Percentiles rank a stretch among this genome's conserved stretches.
phyloP scores from a whole-genome alignment of 2,888 invertebrate genomes.

The Crossocerus cetratus region DNA sequence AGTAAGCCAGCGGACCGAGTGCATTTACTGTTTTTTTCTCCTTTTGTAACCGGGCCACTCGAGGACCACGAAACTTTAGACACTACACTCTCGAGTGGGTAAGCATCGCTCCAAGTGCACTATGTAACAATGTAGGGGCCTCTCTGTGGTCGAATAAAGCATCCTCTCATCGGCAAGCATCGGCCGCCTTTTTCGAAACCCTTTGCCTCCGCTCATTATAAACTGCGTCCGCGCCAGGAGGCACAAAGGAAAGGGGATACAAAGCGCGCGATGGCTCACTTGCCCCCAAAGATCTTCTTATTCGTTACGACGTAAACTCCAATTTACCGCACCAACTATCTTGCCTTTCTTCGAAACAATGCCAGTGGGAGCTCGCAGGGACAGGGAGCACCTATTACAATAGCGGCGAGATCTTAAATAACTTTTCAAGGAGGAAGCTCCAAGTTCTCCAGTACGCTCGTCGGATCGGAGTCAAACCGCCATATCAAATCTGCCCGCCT shows the following conservation, averaged over 20 bases:
- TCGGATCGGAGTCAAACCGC: conserved; percentile 1
- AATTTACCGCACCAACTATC: conserved; percentile 46
- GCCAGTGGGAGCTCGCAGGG: conserved; percentile 43
- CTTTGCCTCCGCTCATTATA: conserved; percentile 43
- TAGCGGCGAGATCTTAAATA: conserved; percentile 27
- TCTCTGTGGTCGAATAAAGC: conserved; percentile 54
- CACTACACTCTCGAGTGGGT: conserved; percentile 28
- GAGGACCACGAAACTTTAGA: conserved; percentile 11
- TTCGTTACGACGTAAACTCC: conserved; percentile 28
- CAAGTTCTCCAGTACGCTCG: background rate
- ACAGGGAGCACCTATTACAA: conserved; percentile 29
- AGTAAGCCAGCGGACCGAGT: too few species aligned
- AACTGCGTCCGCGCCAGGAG: conserved; percentile 35
- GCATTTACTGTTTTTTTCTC: too few species aligned
- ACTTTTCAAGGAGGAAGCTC: background rate
- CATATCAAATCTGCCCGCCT: too few species aligned
- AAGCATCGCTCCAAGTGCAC: conserved; percentile 23
- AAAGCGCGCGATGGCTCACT: conserved; percentile 62
- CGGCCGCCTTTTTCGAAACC: conserved; percentile 50
- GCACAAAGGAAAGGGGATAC: conserved; percentile 54
- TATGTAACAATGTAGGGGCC: conserved; percentile 44
- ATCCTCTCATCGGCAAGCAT: conserved; percentile 43
- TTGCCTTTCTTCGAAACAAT: conserved; percentile 32
- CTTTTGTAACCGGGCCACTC: conserved; percentile 13
- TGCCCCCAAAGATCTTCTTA: conserved; percentile 59